Evolutionary conservation across 2,888 invertebrate genomes (phyloP).

Genomic region (Volucella inanis): DNA sequence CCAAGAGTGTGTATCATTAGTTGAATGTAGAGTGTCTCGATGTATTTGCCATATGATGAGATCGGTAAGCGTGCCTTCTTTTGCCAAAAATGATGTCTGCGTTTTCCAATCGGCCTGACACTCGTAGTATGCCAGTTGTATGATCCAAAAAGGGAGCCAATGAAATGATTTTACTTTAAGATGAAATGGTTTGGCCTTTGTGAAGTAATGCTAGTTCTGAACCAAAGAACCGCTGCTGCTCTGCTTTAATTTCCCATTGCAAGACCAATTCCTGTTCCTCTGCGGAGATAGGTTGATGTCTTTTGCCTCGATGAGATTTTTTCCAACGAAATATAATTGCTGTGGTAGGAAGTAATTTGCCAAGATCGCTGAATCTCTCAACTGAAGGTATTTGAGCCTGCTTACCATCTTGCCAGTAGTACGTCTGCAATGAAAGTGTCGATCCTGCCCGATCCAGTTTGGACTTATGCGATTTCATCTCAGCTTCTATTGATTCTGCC

Average conservation of each 20-base stretch:
- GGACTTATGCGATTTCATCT: conserved; percentile 6
- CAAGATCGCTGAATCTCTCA: conserved; percentile 11
- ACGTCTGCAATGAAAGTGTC: conserved; percentile 6
- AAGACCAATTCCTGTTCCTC: background rate
- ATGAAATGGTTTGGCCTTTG: background rate
- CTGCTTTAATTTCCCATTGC: conserved; percentile 6
- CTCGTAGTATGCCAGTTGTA: background rate
- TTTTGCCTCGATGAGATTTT: background rate
- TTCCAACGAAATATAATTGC: conserved; percentile 17
- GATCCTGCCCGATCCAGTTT: conserved; percentile 7
- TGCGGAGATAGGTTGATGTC: background rate
- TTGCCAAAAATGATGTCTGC: background rate
- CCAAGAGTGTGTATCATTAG: conserved; percentile 29
- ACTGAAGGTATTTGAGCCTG: background rate
- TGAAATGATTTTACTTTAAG: conserved; percentile 1
- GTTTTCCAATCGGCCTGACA: background rate
- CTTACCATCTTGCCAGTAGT: background rate
- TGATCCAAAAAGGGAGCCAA: background rate
- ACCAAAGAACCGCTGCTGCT: conserved; percentile 1
- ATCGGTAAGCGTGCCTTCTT: conserved; percentile 1
- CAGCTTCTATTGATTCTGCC: conserved; percentile 7
- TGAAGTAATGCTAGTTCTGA: background rate
- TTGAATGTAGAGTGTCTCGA: background rate
- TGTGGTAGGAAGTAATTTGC: background rate
- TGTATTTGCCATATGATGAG: background rate